Percentiles rank a stretch among this genome's conserved stretches.
Conservation (phyloP, 2,113 vertebrate species). For the Chaenogobius annularis region DNA sequence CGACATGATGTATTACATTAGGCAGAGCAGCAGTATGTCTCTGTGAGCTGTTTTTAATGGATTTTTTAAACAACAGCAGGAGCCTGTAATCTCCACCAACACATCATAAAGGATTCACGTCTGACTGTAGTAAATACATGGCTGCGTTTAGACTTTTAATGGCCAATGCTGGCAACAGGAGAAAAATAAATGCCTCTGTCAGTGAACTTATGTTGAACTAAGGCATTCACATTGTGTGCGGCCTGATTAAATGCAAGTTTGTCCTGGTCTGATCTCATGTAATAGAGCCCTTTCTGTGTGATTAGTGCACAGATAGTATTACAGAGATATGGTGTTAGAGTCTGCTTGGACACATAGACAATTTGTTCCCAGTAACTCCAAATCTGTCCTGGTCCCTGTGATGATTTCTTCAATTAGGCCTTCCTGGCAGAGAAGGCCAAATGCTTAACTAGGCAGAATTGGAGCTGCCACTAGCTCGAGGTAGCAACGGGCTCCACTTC, state of each 20-base stretch:
- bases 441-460: slow-evolving; percentile 76
- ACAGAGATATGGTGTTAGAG: slow-evolving; percentile 57
- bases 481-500: slow-evolving; percentile 73
- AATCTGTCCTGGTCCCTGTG: slow-evolving; percentile 65
- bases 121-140: slow-evolving; percentile 27
- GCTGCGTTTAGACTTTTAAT: slow-evolving; percentile 34
- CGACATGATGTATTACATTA: slow-evolving; percentile 55
- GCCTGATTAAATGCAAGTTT: slow-evolving; percentile 38
- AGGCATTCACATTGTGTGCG: slow-evolving; percentile 24
- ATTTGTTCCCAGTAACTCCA: slow-evolving; percentile 60
- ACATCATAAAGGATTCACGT: slow-evolving; percentile 32
- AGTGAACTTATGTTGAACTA: slow-evolving; percentile 24
- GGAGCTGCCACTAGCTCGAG: slow-evolving; percentile 72
- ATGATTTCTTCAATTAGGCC: slow-evolving; percentile 75
- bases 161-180: slow-evolving; percentile 6
- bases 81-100: slow-evolving; percentile 39
- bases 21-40: slow-evolving; percentile 53
- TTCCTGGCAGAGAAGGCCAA: slow-evolving; percentile 67
- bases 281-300: slow-evolving; percentile 45
- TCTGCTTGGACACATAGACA: slow-evolving; percentile 56
- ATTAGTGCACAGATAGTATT: slow-evolving; percentile 49
- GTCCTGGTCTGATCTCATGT: slow-evolving; percentile 30
- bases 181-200: neutral
- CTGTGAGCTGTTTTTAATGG: slow-evolving; percentile 55
- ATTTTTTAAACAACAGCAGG: slow-evolving; percentile 41